A percentile compares a stretch with the other conserved stretches of the same genome.
Evolutionary conservation across 1,140 invertebrate genomes (phyloP).

Genomic region (Phenacoccus solenopsis): DNA sequence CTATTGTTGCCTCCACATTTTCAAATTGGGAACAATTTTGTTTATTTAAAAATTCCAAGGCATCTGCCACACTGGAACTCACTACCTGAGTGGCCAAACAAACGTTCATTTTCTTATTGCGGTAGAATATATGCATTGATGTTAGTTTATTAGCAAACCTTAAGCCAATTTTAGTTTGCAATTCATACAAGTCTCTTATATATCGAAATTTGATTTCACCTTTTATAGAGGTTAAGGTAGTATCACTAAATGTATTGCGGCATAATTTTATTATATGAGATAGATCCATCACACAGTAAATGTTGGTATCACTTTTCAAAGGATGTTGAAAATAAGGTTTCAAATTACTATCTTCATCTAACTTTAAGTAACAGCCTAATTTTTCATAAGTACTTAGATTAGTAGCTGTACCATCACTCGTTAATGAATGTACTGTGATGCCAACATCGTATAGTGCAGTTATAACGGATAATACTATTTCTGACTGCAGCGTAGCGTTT

Average conservation of each 20-base stretch:
- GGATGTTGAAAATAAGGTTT: not conserved
- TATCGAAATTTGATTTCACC: too few relatives aligned
- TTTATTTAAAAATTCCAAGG: slow-evolving; percentile 27
- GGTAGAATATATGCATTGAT: not conserved
- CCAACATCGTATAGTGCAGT: not conserved
- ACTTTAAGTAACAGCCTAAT: not conserved
- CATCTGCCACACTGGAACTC: slow-evolving; percentile 28
- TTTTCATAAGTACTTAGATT: not conserved
- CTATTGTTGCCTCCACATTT: slow-evolving; percentile 25
- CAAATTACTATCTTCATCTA: too few relatives aligned
- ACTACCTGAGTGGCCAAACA: slow-evolving; percentile 20
- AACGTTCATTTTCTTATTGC: slow-evolving; percentile 6
- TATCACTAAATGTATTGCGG: not conserved
- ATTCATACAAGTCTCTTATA: too few relatives aligned
- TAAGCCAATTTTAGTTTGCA: not conserved
- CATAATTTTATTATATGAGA: slow-evolving; percentile 6
- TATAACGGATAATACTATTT: not conserved
- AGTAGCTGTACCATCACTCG: not conserved
- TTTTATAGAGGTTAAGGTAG: not conserved
- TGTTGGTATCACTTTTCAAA: not conserved
- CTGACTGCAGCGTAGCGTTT: not conserved
- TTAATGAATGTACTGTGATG: not conserved
- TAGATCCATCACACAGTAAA: not conserved
- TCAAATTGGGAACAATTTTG: slow-evolving; percentile 23
- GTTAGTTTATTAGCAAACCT: slow-evolving; percentile 7